Base-by-base conservation (phyloP, 1,140 invertebrate species). In the Hylaeus anthracinus region DNA sequence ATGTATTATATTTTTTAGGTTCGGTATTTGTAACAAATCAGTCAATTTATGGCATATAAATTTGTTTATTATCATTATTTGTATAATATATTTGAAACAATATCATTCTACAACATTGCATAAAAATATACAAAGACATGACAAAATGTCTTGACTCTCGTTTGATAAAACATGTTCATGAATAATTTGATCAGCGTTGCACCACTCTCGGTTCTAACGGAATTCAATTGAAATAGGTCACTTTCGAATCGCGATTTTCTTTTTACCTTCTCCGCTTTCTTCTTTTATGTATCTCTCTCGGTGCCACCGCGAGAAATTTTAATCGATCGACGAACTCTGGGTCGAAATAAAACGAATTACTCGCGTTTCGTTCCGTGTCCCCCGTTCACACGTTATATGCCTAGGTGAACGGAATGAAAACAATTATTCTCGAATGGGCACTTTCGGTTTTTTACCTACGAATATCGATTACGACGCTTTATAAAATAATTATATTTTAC, bases 71-170 rank as follows among this genome's bases (percentile, higher is more conserved):
- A 91, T 92, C 88, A 91, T 92, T 92, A 93, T 93, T 90, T 93
- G 91, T 93, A 93, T 93, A 93, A 93, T 93, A 93, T 93, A 93
- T 93, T 93, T 93, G 90, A 93, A 93, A 93, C 92, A 93, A 93
- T 93, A 93, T 92, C 89, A 93, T 92, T 93, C 93, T 93, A 93
- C 92, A 93, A 93, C 92, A 92, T 93, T 92, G 92, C 93, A 93
- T 93, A 93, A 93, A 93, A 93, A 93, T 93, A 93, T 93, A 93
- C 92, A 93, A 93, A 93, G 92, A 93, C 92, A 93, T 92, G 91
- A 92, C 92, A 93, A 93, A 93, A 93, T 93, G 92, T 93, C 92
- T 93, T 91, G 92, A 93, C 92, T 93, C 92, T 93, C 91, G 88
- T 92, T 91, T 88, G 90, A 92, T 93, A 92, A 93, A 93, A 92